Evolutionary conservation across 2,113 vertebrate species (phyloP), one percentile per base, ranked within the genome.

Genomic region (Murina feae): DNA sequence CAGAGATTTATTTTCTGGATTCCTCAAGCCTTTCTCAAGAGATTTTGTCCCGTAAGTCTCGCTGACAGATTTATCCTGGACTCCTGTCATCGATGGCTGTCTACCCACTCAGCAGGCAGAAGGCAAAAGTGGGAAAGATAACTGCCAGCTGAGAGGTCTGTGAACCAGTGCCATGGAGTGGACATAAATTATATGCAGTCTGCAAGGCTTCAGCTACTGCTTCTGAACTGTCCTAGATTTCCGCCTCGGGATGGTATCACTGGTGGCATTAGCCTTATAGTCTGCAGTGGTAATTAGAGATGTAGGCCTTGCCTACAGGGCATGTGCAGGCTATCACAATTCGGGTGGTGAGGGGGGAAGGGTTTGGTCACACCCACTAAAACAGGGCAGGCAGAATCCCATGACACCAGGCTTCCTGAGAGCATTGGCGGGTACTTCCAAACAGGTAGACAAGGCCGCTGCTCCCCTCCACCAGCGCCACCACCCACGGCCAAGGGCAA

Each of bases 171-270:
- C 98, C 98, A 98, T 97, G 97, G 97, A 98, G 98, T 65, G 95
- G 96, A 98, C 98, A 98, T 98, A 98, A 97, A 98, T 98, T 98
- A 98, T 98, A 98, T 98, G 98, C 98, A 97, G 98, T 95, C 95
- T 72, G 78, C 96, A 96, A 93, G 93, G 89, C 86, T 94, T 94
- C 96, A 97, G 97, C 96, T 97, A 97, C 95, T 96, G 89, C 82
- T 97, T 98, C 97, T 98, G 96, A 68, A 90, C 95, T 96, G 93
- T 83, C 92, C 96, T 98, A 68, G 95, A 96, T 96, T 97, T 97
- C 97, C 96, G 86, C 76, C 96, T 96, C 85, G 76, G 85, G 47
- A 86, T 69, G 89, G 97, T 97, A 84, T 98, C 99, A 98, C 98
- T 97, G 98, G 97, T 96, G 98, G 97, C 95, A 51, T 92, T 96